These are phyloP conservation scores for Papilio protenor DNA, from an alignment of 2,888 invertebrate species.

Conservation along the genomic window DNA sequence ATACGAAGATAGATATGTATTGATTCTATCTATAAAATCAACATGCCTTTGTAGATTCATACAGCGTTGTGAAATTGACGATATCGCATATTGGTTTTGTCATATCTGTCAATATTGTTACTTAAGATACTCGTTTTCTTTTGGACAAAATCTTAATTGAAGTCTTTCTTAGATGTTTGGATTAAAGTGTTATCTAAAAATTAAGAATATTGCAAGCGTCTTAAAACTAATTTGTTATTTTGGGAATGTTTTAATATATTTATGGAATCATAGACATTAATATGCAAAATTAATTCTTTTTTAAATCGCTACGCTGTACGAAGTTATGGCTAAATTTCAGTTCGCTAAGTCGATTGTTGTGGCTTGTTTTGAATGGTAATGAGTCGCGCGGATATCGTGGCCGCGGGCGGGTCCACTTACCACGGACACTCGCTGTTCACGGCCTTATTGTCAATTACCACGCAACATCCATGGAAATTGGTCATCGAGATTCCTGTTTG, in stretches of 20 bases:
- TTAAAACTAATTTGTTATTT: neutral
- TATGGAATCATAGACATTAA: neutral
- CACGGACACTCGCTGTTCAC: slow-evolving; percentile 50
- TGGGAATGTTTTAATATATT: neutral
- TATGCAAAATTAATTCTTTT: neutral
- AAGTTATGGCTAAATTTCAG: slow-evolving; percentile 14
- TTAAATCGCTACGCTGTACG: neutral
- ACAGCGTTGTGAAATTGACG: neutral
- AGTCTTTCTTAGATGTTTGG: too few species aligned
- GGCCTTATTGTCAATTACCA: slow-evolving; percentile 51
- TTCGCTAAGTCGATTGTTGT: slow-evolving; percentile 35
- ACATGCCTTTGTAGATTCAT: neutral
- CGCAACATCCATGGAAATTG: slow-evolving; percentile 46
- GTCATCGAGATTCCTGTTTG: slow-evolving; percentile 43
- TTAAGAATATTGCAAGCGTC: neutral
- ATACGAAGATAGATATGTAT: neutral
- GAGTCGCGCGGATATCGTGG: slow-evolving; percentile 40
- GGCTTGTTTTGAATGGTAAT: slow-evolving; percentile 41
- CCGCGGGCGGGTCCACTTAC: slow-evolving; percentile 49
- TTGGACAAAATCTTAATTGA: neutral
- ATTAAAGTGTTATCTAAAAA: neutral
- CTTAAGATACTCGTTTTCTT: neutral
- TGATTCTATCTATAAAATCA: slow-evolving; percentile 4
- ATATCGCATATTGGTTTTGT: neutral
- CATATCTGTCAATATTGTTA: neutral